Base-by-base conservation (phyloP, 2,113 vertebrate genomes). In the Haemorhous mexicanus region DNA sequence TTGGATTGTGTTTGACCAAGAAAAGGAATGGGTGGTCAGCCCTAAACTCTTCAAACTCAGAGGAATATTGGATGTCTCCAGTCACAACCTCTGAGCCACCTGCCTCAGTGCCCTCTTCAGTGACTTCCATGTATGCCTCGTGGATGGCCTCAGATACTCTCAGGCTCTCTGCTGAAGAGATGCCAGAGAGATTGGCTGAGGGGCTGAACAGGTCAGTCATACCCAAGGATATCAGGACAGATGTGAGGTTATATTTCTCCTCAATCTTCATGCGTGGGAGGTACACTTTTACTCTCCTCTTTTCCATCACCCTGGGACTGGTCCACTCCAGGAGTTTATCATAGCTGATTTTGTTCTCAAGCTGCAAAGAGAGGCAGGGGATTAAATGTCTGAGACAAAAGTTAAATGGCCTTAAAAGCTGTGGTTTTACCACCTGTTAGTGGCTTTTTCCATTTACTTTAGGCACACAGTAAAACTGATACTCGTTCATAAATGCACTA, bases 171-270 rank as follows among this genome's bases (percentile, higher is more conserved):
- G 86, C 80, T 7, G 95, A 41, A 27, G 97, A 97, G 47, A 98
- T 97, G 63, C 98, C 98, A 27, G 98, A 98, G 21, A 98, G 97
- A 52, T 98, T 97, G 44, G 98, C 98, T 0, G 6, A 95, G 90
- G 84, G 82, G 66, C 90, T 93, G 92, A 72, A 98, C 75, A 88
- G 41, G 58, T 98, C 95, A 0, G 37, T 88, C 96, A 98, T 94
- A n/a, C 98, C 98, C 37, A 98, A 22, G 12, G 94, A 56, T 9
- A 3, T 73, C 64, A 87, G 96, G 78, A 58, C 93, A 52, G 13
- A 46, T 1, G 37, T 97, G 37, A 97, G 62, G 77, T 98, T 96
- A 5, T 97, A 96, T 70, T 87, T 92, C 74, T 86, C 87, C 68
- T 96, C 96, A 10, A 97, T 95, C 84, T 94, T 98, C 96, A 98